A percentile compares a stretch with the other conserved stretches of the same genome.
phyloP scores from a whole-genome alignment of 2,113 vertebrate genomes.

The Alligator sinensis region DNA sequence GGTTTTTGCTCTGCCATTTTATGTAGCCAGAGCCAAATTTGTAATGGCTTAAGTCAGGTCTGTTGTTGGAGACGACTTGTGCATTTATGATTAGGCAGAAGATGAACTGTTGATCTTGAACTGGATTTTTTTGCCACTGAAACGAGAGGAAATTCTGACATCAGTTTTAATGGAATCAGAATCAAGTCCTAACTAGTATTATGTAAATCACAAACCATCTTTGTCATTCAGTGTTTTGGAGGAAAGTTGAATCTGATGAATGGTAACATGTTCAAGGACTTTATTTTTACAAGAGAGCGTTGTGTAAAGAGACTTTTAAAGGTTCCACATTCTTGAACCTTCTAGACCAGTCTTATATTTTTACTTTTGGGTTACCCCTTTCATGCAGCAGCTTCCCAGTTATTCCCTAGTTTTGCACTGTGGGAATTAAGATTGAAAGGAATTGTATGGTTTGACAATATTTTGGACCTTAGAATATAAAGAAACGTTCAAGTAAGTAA shows the following conservation, averaged over 20 bases:
- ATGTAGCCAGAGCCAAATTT: not conserved
- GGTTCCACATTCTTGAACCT: not conserved
- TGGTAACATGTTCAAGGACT: not conserved
- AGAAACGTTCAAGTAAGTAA: not conserved
- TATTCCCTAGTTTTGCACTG: constrained; percentile 29
- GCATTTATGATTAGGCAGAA: not conserved
- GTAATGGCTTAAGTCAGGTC: not conserved
- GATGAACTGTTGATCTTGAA: not conserved
- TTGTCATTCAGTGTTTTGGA: not conserved
- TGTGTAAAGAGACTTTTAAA: not conserved
- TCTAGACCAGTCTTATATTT: not conserved
- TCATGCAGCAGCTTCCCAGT: constrained; percentile 10
- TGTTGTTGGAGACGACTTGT: not conserved
- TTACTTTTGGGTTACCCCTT: not conserved
- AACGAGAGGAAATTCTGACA: not conserved
- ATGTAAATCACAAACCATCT: not conserved
- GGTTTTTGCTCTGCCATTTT: constrained; percentile 15
- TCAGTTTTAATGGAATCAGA: not conserved
- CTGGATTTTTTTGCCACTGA: not conserved
- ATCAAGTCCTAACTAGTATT: not conserved
- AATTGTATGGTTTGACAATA: not conserved
- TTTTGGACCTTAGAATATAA: not conserved
- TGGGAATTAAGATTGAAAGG: no score
- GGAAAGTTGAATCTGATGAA: not conserved
- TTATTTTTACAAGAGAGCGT: not conserved